Evolutionary conservation across 2,113 vertebrate species (phyloP).

Genomic region (Triplophysa rosa): DNA sequence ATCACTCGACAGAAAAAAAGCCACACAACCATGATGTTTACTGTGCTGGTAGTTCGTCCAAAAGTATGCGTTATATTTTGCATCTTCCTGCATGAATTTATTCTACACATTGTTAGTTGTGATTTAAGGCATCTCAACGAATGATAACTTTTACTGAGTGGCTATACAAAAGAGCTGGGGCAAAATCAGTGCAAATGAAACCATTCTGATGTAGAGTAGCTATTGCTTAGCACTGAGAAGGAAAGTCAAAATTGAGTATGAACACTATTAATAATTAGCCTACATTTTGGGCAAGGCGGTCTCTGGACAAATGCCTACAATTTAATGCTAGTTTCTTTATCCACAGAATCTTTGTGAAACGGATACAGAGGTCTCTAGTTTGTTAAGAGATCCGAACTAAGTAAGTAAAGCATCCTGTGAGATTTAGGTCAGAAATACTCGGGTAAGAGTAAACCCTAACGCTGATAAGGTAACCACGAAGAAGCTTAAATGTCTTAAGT

Average conservation of each 20-base stretch:
- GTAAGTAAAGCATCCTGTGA: slow-evolving; percentile 49
- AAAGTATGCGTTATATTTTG: neutral
- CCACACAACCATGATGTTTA: neutral
- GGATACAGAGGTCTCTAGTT: neutral
- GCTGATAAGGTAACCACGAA: slow-evolving; percentile 42
- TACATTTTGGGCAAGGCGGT: neutral
- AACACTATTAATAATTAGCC: neutral
- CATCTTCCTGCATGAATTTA: neutral
- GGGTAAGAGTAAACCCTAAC: slow-evolving; percentile 54
- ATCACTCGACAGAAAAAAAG: neutral
- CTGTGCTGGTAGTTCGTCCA: neutral
- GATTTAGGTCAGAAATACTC: slow-evolving; percentile 41
- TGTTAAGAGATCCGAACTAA: slow-evolving; percentile 1
- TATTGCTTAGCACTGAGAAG: neutral
- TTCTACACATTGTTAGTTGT: neutral
- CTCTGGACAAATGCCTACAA: too few relatives aligned
- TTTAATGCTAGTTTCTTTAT: neutral
- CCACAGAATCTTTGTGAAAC: neutral
- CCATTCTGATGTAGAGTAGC: neutral
- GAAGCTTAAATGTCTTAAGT: slow-evolving; percentile 59
- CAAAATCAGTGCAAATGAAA: neutral
- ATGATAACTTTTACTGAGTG: neutral
- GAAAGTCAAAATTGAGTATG: neutral
- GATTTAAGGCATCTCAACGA: neutral
- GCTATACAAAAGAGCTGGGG: neutral